Percentiles rank a stretch among this genome's conserved stretches.
These are phyloP conservation scores for Mythimna vitellina DNA, from an alignment of 2,888 invertebrate genomes.

Conservation along the genomic window DNA sequence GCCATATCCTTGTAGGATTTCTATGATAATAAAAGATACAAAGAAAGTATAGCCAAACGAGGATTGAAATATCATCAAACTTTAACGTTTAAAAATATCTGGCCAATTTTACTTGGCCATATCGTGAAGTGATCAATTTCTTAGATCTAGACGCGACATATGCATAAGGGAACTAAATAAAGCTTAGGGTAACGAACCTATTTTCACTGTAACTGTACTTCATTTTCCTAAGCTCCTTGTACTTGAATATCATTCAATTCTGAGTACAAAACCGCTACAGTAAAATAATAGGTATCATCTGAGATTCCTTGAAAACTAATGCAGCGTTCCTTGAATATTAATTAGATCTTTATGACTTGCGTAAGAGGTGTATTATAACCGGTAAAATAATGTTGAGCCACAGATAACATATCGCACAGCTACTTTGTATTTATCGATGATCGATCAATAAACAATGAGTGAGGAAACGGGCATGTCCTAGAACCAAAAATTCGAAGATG, in stretches of 20 bases:
- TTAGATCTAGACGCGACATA: too few relatives aligned
- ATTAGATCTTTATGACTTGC: constrained; percentile 38
- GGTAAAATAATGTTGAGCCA: constrained; percentile 20
- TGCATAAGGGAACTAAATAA: neutral
- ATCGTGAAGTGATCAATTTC: too few relatives aligned
- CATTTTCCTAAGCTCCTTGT: neutral
- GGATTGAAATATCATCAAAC: too few relatives aligned
- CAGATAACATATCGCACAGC: neutral
- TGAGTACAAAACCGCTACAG: constrained; percentile 9
- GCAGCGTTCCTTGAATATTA: constrained; percentile 44
- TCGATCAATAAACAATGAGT: constrained; percentile 6
- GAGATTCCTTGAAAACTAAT: constrained; percentile 26
- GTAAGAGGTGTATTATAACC: constrained; percentile 24
- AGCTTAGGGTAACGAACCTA: neutral
- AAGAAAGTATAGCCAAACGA: too few relatives aligned
- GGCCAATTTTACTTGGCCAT: too few relatives aligned
- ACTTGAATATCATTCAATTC: neutral
- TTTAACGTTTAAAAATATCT: too few relatives aligned
- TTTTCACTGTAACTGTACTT: neutral
- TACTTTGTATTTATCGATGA: constrained; percentile 5
- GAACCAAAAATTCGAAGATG: too few relatives aligned
- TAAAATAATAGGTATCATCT: constrained; percentile 30
- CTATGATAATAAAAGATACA: too few relatives aligned
- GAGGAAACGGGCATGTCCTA: too few relatives aligned
- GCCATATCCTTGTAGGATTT: too few relatives aligned